Conservation (phyloP, 2,113 vertebrate genomes). For the Cochlearius cochlearius region DNA sequence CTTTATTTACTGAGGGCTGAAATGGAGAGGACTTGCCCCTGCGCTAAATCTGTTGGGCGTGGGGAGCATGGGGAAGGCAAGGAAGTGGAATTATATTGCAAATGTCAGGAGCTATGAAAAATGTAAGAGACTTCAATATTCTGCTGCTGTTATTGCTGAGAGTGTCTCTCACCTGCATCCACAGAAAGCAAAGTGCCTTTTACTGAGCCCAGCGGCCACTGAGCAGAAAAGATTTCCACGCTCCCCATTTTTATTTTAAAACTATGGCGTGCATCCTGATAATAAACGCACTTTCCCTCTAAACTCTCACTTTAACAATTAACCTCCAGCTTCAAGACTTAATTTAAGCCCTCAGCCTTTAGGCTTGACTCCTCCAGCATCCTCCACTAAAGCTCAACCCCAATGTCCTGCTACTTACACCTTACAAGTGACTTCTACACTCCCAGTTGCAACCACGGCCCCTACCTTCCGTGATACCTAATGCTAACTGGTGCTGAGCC, state of each 20-base stretch:
- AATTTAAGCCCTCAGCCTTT: neutral
- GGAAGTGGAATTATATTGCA: slow-evolving; percentile 49
- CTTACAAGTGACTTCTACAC: neutral
- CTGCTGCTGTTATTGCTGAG: slow-evolving; percentile 38
- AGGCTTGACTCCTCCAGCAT: neutral
- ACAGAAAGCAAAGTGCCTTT: slow-evolving; percentile 33
- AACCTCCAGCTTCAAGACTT: neutral
- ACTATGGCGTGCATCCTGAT: neutral
- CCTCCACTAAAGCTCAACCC: neutral
- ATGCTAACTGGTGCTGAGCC: neutral
- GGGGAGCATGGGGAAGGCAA: neutral
- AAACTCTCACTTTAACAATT: neutral
- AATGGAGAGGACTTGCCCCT: slow-evolving; percentile 3
- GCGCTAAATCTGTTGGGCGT: neutral
- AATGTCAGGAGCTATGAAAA: slow-evolving; percentile 62
- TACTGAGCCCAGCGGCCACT: neutral
- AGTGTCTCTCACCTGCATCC: slow-evolving; percentile 41
- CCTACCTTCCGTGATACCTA: neutral
- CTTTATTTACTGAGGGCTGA: neutral
- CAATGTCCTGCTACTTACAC: neutral
- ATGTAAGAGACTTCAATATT: slow-evolving; percentile 60
- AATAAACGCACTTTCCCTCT: neutral
- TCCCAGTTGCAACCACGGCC: neutral
- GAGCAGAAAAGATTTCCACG: neutral
- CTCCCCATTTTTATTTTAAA: slow-evolving; percentile 17